phyloP scores from a whole-genome alignment of 2,797 vertebrate genomes.

The Hoplostethus atlanticus region DNA sequence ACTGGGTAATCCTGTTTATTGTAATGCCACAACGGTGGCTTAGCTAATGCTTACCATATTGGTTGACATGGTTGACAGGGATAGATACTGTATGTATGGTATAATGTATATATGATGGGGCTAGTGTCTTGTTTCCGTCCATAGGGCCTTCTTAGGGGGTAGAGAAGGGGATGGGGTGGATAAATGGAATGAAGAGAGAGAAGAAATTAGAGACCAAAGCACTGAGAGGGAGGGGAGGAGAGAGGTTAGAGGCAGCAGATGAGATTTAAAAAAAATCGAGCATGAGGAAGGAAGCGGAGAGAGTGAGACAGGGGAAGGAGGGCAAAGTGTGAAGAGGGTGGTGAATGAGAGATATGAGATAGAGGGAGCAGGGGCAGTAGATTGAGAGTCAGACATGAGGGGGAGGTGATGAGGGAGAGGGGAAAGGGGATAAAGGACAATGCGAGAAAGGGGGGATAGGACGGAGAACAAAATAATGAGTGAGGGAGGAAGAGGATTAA shows the following conservation, averaged over 20 bases:
- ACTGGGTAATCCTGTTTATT: not conserved
- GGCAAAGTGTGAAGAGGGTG: slow-evolving; percentile 25
- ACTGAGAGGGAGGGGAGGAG: not conserved
- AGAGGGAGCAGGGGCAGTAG: not conserved
- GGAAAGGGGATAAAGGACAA: not conserved
- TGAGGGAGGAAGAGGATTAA: not conserved
- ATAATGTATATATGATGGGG: slow-evolving; percentile 25
- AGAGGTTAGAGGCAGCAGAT: slow-evolving; percentile 28
- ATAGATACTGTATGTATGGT: slow-evolving; percentile 17
- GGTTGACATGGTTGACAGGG: slow-evolving; percentile 10
- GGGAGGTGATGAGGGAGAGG: not conserved
- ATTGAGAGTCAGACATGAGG: slow-evolving; percentile 21
- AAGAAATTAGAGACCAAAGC: slow-evolving; percentile 26
- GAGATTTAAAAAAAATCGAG: slow-evolving; percentile 10
- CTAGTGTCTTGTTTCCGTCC: slow-evolving; percentile 37
- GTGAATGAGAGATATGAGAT: slow-evolving; percentile 23
- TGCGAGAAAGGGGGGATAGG: not conserved
- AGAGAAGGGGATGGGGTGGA: slow-evolving; percentile 9
- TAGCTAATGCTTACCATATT: slow-evolving; percentile 14
- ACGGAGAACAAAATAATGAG: not conserved
- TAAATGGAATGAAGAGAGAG: slow-evolving; percentile 32
- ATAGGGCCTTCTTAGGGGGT: not conserved
- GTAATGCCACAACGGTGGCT: not conserved
- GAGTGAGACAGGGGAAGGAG: slow-evolving; percentile 27
- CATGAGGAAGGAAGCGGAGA: not conserved